phyloP scores from a whole-genome alignment of 1,140 invertebrate genomes.

The Nomia melanderi region DNA sequence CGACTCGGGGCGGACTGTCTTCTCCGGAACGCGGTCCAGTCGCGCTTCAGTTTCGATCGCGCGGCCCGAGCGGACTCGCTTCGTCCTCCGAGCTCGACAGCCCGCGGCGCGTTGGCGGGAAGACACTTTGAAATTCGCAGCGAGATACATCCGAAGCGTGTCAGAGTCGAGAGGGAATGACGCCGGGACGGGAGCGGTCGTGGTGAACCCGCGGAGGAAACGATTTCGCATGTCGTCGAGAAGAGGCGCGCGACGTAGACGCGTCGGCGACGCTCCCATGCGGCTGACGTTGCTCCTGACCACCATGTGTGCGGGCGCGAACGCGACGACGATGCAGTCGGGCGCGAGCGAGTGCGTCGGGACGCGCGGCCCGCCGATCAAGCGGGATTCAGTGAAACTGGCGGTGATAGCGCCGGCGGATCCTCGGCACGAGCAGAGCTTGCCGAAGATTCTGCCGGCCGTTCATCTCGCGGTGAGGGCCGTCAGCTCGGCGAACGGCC shows the following conservation, averaged over 20 bases:
- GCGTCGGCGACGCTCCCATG: not conserved
- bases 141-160: not conserved
- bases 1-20: conserved; percentile 38
- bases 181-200: too few relatives aligned
- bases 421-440: conserved; percentile 84
- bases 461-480: conserved; percentile 87
- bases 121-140: not conserved
- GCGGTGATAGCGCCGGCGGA: conserved; percentile 87
- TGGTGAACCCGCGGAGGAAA: too few relatives aligned
- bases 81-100: too few relatives aligned
- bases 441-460: conserved; percentile 87
- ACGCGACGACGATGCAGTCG: not conserved
- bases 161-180: too few relatives aligned
- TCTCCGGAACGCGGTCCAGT: conserved; percentile 27
- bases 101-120: too few relatives aligned
- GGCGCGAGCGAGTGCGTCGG: conserved; percentile 61
- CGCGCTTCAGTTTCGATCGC: conserved; percentile 65
- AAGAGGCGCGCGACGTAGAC: conserved; percentile 18
- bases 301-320: conserved; percentile 16
- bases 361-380: conserved; percentile 46
- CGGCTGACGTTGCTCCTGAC: not conserved
- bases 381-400: conserved; percentile 80
- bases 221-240: conserved; percentile 24
- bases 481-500: conserved; percentile 82
- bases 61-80: conserved; percentile 53